Base-by-base conservation (phyloP, 2,113 vertebrate genomes). In the Istiophorus platypterus region DNA sequence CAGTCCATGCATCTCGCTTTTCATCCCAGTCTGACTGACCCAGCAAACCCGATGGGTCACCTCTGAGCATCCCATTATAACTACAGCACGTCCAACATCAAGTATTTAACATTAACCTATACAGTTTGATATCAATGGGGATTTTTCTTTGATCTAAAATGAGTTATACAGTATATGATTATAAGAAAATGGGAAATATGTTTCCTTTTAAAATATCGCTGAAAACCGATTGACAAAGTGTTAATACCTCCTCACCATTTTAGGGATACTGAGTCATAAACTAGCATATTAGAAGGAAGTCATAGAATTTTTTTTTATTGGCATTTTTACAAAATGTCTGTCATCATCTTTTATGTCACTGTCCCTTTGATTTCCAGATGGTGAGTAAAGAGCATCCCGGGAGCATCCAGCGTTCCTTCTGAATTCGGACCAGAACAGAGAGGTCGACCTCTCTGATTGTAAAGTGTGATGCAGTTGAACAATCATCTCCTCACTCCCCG, bases 11-110 rank as follows among this genome's bases (percentile, higher is more conserved):
- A 97, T 91, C 95, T 97, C 57, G 96, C 96, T 93, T 94, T 95
- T 92, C 97, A 97, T 84, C 95, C 97, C 90, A 95, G 95, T 83
- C 95, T 97, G 91, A 96, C 95, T 87, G 97, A 97, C 94, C 91
- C 95, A 90, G 91, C 93, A 88, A 97, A 97, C 95, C 96, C 96
- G 93, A 96, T 98, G 95, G 96, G 97, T 93, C 97, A 97, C 94
- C 96, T 98, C 95, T 99, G 95, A 98, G 91, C 93, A 89, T 88
- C 94, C 92, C 91, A 93, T 94, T 91, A 94, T 94, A 34, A 56
- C 73, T 3, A 45, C 62, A 52, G 13, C 49, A 37, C 29, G 52
- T 34, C 45, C 78, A 68, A 29, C 76, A 80, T 72, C 52, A 75
- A 76, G 76, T 84, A 72, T 24, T 62, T 29, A 62, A 69, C 70